Percentiles rank a stretch among this genome's conserved stretches.
phyloP scores from a whole-genome alignment of 2,888 invertebrate genomes.

The Hedychridium roseum region DNA sequence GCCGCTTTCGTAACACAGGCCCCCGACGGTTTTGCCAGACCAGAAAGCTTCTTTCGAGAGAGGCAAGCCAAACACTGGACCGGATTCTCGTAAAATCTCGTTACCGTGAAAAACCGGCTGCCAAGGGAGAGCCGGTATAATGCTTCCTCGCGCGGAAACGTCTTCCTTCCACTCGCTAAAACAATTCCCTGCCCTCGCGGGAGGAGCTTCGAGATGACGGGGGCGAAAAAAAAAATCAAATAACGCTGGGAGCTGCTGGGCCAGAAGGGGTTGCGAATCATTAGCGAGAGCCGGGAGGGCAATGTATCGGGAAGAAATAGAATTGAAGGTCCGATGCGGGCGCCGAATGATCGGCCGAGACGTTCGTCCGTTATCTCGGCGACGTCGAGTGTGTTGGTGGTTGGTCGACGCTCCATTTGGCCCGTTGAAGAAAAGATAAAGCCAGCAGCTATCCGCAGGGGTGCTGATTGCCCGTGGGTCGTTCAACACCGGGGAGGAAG shows the following conservation, averaged over 20 bases:
- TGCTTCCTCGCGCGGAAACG: constrained; percentile 5
- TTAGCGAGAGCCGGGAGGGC: too few species aligned
- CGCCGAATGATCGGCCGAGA: too few species aligned
- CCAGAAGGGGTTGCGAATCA: too few species aligned
- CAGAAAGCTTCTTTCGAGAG: neutral
- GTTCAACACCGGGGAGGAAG: neutral
- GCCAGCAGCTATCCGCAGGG: constrained; percentile 3
- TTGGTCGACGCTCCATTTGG: neutral
- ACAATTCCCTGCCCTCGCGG: too few species aligned
- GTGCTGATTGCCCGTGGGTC: constrained; percentile 34
- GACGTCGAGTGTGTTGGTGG: constrained; percentile 4
- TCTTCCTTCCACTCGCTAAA: neutral
- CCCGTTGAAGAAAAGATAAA: constrained; percentile 5
- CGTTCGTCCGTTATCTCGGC: too few species aligned
- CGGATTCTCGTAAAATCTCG: constrained; percentile 23
- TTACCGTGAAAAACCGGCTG: neutral
- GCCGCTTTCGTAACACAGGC: constrained; percentile 8
- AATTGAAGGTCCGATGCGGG: too few species aligned
- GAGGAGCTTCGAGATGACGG: too few species aligned
- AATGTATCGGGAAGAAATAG: too few species aligned
- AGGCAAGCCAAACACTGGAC: neutral
- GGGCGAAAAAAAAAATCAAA: too few species aligned
- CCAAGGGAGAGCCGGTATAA: constrained; percentile 8
- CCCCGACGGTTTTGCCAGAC: too few species aligned
- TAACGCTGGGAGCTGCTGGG: too few species aligned